Evolutionary conservation across 2,888 invertebrate genomes (phyloP).

Genomic region (Tetranychus piercei): DNA sequence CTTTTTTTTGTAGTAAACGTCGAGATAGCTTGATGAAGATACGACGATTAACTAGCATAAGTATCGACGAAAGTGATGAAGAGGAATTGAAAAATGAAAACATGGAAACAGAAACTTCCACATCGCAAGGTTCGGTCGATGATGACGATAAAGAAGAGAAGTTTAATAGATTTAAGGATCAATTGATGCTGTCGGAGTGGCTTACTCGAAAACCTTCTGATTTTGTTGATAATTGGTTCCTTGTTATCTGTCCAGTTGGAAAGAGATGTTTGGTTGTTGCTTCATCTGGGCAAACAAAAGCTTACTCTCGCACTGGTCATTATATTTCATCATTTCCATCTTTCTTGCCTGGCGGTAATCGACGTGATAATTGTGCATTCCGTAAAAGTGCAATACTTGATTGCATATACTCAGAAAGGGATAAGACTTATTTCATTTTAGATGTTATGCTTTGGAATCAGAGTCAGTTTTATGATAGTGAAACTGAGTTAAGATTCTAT

Average conservation of each 20-base stretch:
- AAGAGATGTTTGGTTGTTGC: constrained; percentile 62
- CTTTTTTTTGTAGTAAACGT: background rate
- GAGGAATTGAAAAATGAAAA: background rate
- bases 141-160: background rate
- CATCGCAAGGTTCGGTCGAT: background rate
- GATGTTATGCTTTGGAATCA: constrained; percentile 67
- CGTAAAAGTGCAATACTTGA: constrained; percentile 53
- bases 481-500: constrained; percentile 65
- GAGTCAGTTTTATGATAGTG: constrained; percentile 38
- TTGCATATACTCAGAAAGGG: constrained; percentile 49
- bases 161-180: constrained; percentile 29
- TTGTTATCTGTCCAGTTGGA: constrained; percentile 60
- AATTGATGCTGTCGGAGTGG: constrained; percentile 84
- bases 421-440: constrained; percentile 51
- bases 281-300: constrained; percentile 48
- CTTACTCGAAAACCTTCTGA: constrained; percentile 57
- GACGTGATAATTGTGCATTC: constrained; percentile 18
- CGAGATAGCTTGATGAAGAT: background rate
- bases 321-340: constrained; percentile 42
- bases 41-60: background rate
- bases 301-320: constrained; percentile 47
- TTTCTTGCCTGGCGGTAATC: constrained; percentile 50
- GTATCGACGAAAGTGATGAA: background rate
- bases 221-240: constrained; percentile 35
- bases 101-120: background rate